Percentiles rank a stretch among this genome's conserved stretches.
These are phyloP conservation scores for Stegodyphus dumicola DNA, from an alignment of 1,140 invertebrate species.

Conservation along the genomic window DNA sequence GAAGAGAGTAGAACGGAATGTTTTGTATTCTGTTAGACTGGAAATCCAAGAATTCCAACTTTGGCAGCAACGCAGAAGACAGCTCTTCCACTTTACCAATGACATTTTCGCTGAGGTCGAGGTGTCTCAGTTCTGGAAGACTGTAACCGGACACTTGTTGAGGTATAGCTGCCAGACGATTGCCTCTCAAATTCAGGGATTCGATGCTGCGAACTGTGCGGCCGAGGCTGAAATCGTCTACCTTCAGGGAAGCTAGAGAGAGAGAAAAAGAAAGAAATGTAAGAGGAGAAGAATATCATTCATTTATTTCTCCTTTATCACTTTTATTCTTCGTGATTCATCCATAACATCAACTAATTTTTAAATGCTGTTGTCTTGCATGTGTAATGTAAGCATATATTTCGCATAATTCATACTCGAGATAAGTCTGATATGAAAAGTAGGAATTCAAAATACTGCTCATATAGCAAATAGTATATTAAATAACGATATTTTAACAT, in stretches of 20 bases:
- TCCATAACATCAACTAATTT: no score
- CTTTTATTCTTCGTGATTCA: no score
- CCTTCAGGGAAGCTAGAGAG: neutral
- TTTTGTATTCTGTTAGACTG: slow-evolving; percentile 50
- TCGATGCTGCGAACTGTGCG: slow-evolving; percentile 45
- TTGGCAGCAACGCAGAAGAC: neutral
- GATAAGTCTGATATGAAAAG: no score
- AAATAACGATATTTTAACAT: no score
- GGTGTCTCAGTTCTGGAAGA: slow-evolving; percentile 47
- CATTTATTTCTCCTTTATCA: no score
- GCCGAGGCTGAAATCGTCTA: slow-evolving; percentile 8
- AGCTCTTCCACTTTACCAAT: neutral
- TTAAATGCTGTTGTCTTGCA: no score
- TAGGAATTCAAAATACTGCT: no score
- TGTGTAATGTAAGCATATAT: no score
- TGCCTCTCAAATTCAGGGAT: slow-evolving; percentile 51
- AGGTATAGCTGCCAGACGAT: slow-evolving; percentile 58
- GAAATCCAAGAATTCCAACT: slow-evolving; percentile 45
- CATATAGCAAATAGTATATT: no score
- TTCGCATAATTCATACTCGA: no score
- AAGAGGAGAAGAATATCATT: no score
- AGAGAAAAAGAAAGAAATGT: no score
- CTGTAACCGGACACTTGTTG: slow-evolving; percentile 49
- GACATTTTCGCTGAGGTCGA: slow-evolving; percentile 58
- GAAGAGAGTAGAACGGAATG: slow-evolving; percentile 16